A percentile compares a stretch with the other conserved stretches of the same genome.
Conservation (phyloP, 2,888 invertebrate species). For the Hemistola chrysoprasaria region DNA sequence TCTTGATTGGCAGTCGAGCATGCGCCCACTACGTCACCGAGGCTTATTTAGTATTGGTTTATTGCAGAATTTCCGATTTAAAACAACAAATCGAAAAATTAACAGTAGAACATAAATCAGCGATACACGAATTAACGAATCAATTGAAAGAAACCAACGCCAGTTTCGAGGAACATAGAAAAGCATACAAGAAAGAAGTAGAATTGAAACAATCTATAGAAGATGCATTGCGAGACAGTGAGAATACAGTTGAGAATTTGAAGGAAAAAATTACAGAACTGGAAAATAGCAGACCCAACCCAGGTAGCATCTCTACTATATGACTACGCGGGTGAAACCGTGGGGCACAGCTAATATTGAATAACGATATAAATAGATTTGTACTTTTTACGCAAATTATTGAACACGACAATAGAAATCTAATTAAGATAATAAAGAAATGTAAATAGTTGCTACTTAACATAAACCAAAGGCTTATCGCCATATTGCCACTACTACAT, state of each 20-base stretch:
- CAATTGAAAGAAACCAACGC: constrained; percentile 53
- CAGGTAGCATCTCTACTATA: too few relatives aligned
- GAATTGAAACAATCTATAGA: constrained; percentile 47
- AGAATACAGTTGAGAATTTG: constrained; percentile 50
- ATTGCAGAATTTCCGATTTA: constrained; percentile 50
- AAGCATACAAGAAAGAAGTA: constrained; percentile 41
- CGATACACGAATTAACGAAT: constrained; percentile 49
- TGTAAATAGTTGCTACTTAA: too few relatives aligned
- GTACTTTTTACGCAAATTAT: too few relatives aligned
- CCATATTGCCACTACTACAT: too few relatives aligned
- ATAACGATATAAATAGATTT: too few relatives aligned
- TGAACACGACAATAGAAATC: too few relatives aligned
- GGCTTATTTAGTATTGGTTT: neutral
- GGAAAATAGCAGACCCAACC: constrained; percentile 58
- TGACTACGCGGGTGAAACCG: too few relatives aligned
- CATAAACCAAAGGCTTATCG: too few relatives aligned
- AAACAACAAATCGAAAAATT: constrained; percentile 60
- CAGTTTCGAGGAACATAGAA: constrained; percentile 49
- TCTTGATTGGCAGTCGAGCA: too few relatives aligned
- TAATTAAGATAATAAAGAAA: too few relatives aligned
- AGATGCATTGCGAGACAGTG: constrained; percentile 43
- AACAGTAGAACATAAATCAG: constrained; percentile 48
- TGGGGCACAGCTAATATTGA: too few relatives aligned
- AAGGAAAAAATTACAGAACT: constrained; percentile 56
- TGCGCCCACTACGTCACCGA: too few relatives aligned